Conservation (phyloP, 2,113 vertebrate genomes). For the Aegithalos caudatus region DNA sequence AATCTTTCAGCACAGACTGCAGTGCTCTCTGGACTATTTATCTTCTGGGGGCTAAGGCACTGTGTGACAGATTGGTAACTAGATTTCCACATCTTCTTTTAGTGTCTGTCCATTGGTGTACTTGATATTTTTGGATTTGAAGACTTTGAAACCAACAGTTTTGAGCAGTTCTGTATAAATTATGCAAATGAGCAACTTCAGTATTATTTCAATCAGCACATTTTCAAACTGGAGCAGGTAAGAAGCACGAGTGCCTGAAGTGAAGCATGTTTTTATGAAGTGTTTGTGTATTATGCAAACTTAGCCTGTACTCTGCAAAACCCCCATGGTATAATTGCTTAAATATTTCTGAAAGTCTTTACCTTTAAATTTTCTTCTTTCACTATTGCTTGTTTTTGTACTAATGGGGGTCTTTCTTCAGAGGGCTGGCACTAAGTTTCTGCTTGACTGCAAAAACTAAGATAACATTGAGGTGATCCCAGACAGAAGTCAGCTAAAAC, state of each 20-base stretch:
- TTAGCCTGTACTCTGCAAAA: neutral
- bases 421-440: neutral
- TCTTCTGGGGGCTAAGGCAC: neutral
- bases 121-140: conserved; percentile 98
- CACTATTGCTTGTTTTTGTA: neutral
- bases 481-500: neutral
- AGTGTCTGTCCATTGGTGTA: conserved; percentile 96
- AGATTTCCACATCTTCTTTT: neutral
- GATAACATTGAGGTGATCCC: neutral
- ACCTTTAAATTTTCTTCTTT: neutral
- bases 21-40: neutral
- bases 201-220: conserved; percentile 98
- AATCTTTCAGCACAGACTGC: neutral
- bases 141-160: conserved; percentile 95
- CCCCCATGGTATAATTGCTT: neutral
- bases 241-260: neutral
- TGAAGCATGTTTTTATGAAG: neutral
- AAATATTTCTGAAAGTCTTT: neutral
- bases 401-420: neutral
- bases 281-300: neutral
- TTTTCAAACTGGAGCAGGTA: conserved; percentile 97
- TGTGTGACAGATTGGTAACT: neutral
- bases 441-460: neutral
- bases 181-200: conserved; percentile 99
- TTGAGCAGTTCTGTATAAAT: conserved; percentile 98